phyloP scores from a whole-genome alignment of 2,797 vertebrate genomes.

The Danio albolineatus region DNA sequence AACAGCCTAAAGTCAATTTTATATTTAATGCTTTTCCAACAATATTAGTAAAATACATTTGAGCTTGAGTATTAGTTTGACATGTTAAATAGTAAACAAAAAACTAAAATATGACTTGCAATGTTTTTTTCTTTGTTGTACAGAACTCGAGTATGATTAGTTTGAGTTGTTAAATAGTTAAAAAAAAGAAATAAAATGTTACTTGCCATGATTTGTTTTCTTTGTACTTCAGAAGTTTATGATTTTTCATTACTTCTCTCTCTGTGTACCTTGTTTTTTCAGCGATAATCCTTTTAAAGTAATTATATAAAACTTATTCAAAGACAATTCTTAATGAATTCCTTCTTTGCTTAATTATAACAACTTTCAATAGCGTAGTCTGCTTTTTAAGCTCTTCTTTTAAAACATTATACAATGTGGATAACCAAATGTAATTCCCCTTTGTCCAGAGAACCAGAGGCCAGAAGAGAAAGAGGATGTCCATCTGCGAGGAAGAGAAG shows the following conservation, averaged over 20 bases:
- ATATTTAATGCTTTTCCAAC: no score
- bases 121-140: no score
- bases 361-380: not conserved
- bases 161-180: no score
- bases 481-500: constrained; percentile 92
- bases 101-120: no score
- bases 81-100: no score
- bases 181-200: not conserved
- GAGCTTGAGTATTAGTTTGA: not conserved
- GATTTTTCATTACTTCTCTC: not conserved
- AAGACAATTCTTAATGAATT: not conserved
- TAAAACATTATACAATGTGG: not conserved
- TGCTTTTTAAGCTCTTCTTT: not conserved
- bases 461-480: constrained; percentile 90
- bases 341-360: not conserved
- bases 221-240: not conserved
- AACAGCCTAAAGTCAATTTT: not conserved
- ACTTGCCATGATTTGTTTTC: not conserved
- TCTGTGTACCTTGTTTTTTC: not conserved
- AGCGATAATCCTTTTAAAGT: not conserved
- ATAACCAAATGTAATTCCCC: constrained; percentile 43
- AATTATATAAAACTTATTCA: not conserved
- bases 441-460: constrained; percentile 92
- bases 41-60: not conserved
- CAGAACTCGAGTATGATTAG: no score